Conservation (phyloP, 2,113 vertebrate genomes). For the Chiloscyllium plagiosum region DNA sequence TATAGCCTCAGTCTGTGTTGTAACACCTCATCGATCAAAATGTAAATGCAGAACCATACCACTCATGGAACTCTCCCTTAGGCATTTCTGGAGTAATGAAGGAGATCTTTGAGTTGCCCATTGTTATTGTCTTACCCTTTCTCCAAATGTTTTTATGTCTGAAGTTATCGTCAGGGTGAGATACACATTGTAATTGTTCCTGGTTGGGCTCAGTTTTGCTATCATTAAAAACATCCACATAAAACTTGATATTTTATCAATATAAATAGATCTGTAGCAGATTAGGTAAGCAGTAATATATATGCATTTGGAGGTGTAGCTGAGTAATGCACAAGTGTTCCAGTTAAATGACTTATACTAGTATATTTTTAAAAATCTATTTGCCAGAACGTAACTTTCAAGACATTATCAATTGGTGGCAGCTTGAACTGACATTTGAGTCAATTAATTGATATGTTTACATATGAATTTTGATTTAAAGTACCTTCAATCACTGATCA, state of each 20-base stretch:
- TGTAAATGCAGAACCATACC: neutral
- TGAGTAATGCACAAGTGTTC: neutral
- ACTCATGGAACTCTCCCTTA: neutral
- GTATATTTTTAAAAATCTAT: neutral
- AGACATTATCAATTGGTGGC: neutral
- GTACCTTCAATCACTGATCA: neutral
- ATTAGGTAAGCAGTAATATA: neutral
- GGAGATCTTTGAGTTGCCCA: neutral
- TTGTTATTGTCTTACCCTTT: neutral
- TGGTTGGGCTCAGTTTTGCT: neutral
- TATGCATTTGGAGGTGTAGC: neutral
- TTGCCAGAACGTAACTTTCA: neutral
- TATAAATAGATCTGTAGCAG: neutral
- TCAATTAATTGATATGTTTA: conserved; percentile 15
- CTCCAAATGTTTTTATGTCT: neutral
- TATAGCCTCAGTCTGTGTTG: neutral
- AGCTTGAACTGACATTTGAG: conserved; percentile 20
- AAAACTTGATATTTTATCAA: neutral
- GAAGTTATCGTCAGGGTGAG: too few relatives aligned
- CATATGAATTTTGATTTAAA: conserved; percentile 28
- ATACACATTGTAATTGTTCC: neutral
- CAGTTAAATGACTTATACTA: neutral
- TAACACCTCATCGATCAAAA: neutral
- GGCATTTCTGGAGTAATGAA: neutral
- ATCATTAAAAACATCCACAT: conserved; percentile 26